Percentiles rank a stretch among this genome's conserved stretches.
Conservation (phyloP, 37 sponge, comb jelly and placozoan species). For the Spongia lamella region DNA sequence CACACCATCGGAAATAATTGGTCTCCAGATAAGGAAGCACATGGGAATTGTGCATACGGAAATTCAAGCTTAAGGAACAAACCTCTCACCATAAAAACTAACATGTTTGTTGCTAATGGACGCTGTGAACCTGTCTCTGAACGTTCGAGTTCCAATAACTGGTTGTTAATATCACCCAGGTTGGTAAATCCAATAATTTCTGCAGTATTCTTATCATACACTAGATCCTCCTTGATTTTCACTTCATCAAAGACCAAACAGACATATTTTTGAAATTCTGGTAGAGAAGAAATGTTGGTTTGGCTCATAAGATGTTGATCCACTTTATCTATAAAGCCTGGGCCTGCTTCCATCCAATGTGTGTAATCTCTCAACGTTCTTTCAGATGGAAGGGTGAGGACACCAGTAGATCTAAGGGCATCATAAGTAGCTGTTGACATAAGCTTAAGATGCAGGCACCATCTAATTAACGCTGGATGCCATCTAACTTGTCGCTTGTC, state of each 20-base stretch:
- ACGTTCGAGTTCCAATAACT: constrained; percentile 24
- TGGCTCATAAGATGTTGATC: constrained; percentile 11
- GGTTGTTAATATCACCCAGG: constrained; percentile 23
- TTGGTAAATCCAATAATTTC: constrained; percentile 15
- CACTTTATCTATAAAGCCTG: constrained; percentile 31
- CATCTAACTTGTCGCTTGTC: constrained; percentile 38
- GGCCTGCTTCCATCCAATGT: constrained; percentile 16
- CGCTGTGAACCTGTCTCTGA: neutral
- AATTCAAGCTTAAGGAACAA: constrained; percentile 23
- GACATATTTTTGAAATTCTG: constrained; percentile 40
- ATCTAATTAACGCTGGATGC: constrained; percentile 50
- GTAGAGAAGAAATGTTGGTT: constrained; percentile 22
- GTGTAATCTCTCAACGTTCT: constrained; percentile 33
- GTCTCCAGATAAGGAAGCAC: constrained; percentile 12
- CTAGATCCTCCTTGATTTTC: constrained; percentile 33
- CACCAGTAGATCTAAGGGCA: constrained; percentile 12
- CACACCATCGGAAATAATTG: constrained; percentile 36
- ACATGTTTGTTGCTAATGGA: constrained; percentile 36
- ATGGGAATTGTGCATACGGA: constrained; percentile 42
- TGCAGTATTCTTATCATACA: constrained; percentile 23
- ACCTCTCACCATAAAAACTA: constrained; percentile 32
- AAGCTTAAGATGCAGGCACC: constrained; percentile 34
- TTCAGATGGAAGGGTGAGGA: constrained; percentile 18
- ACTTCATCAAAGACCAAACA: constrained; percentile 40
- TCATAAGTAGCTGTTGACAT: constrained; percentile 2